phyloP scores from a whole-genome alignment of 2,888 invertebrate genomes.

The Scaptomyza reducta region DNA sequence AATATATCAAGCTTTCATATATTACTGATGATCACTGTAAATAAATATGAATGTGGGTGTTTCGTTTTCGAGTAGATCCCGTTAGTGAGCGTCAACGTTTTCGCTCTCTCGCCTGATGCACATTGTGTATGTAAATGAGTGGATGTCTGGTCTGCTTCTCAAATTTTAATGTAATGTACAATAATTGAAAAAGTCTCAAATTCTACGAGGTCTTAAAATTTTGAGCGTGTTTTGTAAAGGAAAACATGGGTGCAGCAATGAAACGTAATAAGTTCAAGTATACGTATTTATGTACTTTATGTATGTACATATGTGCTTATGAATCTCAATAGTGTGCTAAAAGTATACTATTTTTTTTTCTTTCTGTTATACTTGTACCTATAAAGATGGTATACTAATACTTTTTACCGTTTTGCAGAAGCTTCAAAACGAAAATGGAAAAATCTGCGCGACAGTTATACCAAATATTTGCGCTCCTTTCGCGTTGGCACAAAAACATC shows the following conservation, averaged over 20 bases:
- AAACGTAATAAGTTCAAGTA: not conserved
- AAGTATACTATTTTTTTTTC: constrained; percentile 7
- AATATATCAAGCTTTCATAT: too few species aligned
- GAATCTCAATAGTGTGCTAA: not conserved
- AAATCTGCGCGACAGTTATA: constrained; percentile 84
- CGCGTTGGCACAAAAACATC: constrained; percentile 84
- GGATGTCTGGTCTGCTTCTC: not conserved
- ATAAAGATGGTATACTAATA: too few species aligned
- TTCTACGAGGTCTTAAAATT: not conserved
- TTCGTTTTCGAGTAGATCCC: not conserved
- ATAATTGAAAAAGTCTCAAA: not conserved
- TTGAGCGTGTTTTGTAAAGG: not conserved
- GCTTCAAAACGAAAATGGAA: constrained; percentile 84
- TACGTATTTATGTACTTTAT: too few species aligned
- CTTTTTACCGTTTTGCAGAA: constrained; percentile 61
- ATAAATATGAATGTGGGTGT: not conserved
- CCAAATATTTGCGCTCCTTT: constrained; percentile 84
- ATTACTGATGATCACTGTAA: not conserved
- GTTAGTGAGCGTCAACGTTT: not conserved
- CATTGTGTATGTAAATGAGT: too few species aligned
- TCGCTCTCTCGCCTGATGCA: not conserved
- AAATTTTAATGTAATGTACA: too few species aligned
- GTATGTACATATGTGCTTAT: too few species aligned
- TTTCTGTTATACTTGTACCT: not conserved
- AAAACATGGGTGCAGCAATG: not conserved